Conservation (phyloP, 2,888 invertebrate species). For the Rhimphoctona megacephalus region DNA sequence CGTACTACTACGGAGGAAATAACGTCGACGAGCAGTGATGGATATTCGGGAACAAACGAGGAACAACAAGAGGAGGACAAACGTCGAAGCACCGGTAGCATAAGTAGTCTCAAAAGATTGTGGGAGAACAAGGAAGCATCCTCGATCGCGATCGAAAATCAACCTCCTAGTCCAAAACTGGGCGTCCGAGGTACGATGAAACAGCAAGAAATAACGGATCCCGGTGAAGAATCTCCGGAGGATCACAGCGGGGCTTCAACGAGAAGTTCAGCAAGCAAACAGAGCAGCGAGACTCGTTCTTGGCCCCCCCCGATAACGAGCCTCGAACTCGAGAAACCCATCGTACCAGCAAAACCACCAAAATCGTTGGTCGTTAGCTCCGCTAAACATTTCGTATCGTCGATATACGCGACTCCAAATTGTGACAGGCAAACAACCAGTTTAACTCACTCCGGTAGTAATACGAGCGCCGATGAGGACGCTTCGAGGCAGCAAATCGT, state of each 20-base stretch:
- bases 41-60: slow-evolving; percentile 75
- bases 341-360: slow-evolving; percentile 86
- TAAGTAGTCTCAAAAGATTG: slow-evolving; percentile 95
- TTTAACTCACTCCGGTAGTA: slow-evolving; percentile 15
- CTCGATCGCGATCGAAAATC: slow-evolving; percentile 84
- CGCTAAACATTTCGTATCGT: slow-evolving; percentile 85
- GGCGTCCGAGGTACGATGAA: slow-evolving; percentile 74
- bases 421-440: slow-evolving; percentile 74
- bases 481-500: slow-evolving; percentile 49
- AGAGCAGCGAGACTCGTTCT: slow-evolving; percentile 85
- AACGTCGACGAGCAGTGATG: slow-evolving; percentile 28
- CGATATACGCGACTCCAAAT: slow-evolving; percentile 93
- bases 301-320: slow-evolving; percentile 85
- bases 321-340: slow-evolving; percentile 88
- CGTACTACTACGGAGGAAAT: slow-evolving; percentile 77
- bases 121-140: slow-evolving; percentile 93
- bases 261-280: slow-evolving; percentile 83
- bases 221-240: slow-evolving; percentile 84
- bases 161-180: slow-evolving; percentile 89
- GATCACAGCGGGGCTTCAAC: slow-evolving; percentile 84
- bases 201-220: slow-evolving; percentile 74
- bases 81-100: slow-evolving; percentile 95
- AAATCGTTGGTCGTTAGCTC: slow-evolving; percentile 84
- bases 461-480: slow-evolving; percentile 53
- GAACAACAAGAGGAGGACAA: slow-evolving; percentile 93